A percentile compares a stretch with the other conserved stretches of the same genome.
Conservation (phyloP, 2,113 vertebrate species). For the Elachura formosa region DNA sequence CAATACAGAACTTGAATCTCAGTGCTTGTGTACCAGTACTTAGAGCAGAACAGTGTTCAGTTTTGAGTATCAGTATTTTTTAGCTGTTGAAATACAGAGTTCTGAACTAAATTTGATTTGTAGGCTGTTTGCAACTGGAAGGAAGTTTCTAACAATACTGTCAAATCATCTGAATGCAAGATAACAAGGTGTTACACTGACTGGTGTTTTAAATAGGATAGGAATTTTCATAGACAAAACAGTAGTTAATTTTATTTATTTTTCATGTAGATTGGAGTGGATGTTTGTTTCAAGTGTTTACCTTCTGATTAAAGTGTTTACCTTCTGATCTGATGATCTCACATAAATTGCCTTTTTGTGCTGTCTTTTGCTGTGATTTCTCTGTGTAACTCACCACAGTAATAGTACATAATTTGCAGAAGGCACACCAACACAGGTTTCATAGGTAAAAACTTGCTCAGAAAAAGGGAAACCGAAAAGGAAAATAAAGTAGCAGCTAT, state of each 20-base stretch:
- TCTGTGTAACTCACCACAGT: background rate
- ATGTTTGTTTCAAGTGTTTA: background rate
- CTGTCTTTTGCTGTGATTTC: background rate
- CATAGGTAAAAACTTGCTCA: background rate
- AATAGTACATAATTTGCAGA: background rate
- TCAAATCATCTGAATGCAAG: background rate
- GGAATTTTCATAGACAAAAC: background rate
- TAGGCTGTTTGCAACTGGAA: background rate
- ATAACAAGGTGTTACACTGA: background rate
- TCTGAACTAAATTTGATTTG: background rate
- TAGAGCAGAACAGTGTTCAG: background rate
- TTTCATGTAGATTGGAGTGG: background rate
- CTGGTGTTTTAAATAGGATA: background rate
- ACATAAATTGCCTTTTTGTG: background rate
- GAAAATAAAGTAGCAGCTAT: background rate
- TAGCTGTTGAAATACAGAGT: background rate
- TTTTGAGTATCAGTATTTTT: background rate
- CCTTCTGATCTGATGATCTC: background rate
- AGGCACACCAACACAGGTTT: background rate
- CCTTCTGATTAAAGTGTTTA: background rate
- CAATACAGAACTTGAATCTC: background rate
- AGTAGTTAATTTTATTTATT: background rate
- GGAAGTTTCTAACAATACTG: background rate
- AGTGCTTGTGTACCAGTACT: background rate
- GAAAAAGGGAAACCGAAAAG: accelerated